Evolutionary conservation across 2,888 invertebrate species (phyloP), one percentile per base, ranked within the genome.

Genomic region (Drosophila nr. perissopoda): DNA sequence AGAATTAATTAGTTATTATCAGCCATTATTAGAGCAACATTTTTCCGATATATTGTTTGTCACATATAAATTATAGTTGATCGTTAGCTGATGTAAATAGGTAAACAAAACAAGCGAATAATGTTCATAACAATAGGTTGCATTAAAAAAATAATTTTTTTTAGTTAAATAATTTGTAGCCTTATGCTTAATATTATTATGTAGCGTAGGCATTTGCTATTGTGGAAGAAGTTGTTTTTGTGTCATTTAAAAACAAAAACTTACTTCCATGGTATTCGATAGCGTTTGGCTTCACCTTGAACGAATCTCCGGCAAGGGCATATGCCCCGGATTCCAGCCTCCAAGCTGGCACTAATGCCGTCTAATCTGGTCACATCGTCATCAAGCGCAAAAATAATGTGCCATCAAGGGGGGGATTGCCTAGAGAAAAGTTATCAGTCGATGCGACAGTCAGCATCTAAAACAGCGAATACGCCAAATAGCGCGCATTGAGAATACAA

Each of bases 391-490:
- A 66, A 79, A 82, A 60, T 87, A 89, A 89, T 89, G 87, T 87
- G 87, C 89, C 87, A 84, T 84, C 79, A 89, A 87, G 89, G 89
- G 84, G 87, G 89, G 84, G 84, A 89, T 84, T 79, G 85, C 89
- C 82, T 68, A 73, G 84, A 79, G 74, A 89, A 70, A 87, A 87
- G 87, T 81, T 84, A 89, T 84, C 89, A 84, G 84, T 70, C 59
- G 36, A 34, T 34, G 51, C 66, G 53, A 34, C 62, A 53, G 36
- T 27, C 59, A 53, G 45, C 51, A 58, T 59, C 27, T n/a, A 49
- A 65, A 48, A 82, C 68, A 53, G 54, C 52, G n/a, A 54, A 36
- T n/a, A 36, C 25, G 6, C 11, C 25, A 25, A 34, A 18, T 5
- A 53, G 7, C 8, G 16, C 53, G 16, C 16, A 25, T 21, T 45